A percentile compares a stretch with the other conserved stretches of the same genome.
These are phyloP conservation scores for Scotopteryx bipunctaria DNA, from an alignment of 2,888 invertebrate species.

Conservation along the genomic window DNA sequence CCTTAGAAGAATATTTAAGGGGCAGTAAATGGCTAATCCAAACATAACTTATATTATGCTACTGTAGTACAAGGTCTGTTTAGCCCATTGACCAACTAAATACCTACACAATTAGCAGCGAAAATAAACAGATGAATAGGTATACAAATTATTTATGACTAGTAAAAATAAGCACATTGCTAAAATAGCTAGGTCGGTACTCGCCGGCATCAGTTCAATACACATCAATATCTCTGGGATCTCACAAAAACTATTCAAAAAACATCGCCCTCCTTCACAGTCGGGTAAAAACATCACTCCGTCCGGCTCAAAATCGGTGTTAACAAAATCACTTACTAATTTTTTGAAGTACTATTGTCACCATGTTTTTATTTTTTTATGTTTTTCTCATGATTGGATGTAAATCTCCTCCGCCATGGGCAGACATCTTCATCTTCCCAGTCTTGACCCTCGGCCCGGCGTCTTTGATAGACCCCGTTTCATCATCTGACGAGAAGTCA, in stretches of 20 bases:
- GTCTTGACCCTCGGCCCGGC: conserved; percentile 63
- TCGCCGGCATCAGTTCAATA: conserved; percentile 57
- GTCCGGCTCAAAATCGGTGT: conserved; percentile 52
- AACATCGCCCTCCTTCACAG: no score
- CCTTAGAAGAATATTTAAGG: no score
- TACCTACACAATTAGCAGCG: no score
- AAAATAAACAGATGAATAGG: conserved; percentile 23
- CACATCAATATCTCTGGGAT: conserved; percentile 56
- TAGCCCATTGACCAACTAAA: no score
- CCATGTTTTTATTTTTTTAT: conserved; percentile 50
- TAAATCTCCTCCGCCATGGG: conserved; percentile 75
- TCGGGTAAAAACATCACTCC: no score
- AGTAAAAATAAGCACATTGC: conserved; percentile 75
- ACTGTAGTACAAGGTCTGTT: no score
- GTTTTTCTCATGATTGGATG: conserved; percentile 72
- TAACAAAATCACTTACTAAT: conserved; percentile 49
- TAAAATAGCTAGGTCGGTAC: conserved; percentile 55
- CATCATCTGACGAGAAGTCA: conserved; percentile 74
- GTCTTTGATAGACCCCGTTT: conserved; percentile 62
- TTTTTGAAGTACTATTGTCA: conserved; percentile 26
- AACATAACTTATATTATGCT: no score
- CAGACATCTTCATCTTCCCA: conserved; percentile 66
- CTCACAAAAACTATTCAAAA: conserved; percentile 66
- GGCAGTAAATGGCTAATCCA: no score
- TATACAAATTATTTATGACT: conserved; percentile 79